Percentiles rank a stretch among this genome's conserved stretches.
These are phyloP conservation scores for Sesamia nonagrioides DNA, from an alignment of 1,140 invertebrate genomes.

Conservation along the genomic window DNA sequence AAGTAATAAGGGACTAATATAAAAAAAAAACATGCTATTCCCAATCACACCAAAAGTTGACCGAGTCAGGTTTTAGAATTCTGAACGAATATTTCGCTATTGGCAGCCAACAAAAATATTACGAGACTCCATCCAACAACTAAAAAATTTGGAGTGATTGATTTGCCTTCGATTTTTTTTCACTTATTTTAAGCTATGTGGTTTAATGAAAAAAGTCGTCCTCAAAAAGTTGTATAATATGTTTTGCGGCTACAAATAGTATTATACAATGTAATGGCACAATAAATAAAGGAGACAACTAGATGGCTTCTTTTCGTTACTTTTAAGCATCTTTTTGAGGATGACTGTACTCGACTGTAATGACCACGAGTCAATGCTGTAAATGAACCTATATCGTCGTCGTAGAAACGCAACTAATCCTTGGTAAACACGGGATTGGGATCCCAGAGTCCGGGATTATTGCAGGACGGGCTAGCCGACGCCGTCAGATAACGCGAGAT, in stretches of 20 bases:
- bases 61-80: constrained; percentile 1
- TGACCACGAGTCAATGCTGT: constrained; percentile 50
- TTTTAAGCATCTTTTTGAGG: too few species aligned
- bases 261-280: too few species aligned
- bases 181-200: too few species aligned
- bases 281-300: too few species aligned
- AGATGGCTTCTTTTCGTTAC: too few species aligned
- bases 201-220: too few species aligned
- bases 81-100: background rate
- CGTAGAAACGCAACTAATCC: constrained; percentile 63
- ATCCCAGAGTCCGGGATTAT: constrained; percentile 59
- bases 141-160: background rate
- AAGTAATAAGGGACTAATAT: background rate
- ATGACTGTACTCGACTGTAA: background rate
- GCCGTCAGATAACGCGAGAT: constrained; percentile 60
- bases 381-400: constrained; percentile 36
- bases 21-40: background rate
- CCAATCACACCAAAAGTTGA: background rate
- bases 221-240: too few species aligned
- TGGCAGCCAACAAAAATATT: background rate
- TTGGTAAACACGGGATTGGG: constrained; percentile 58
- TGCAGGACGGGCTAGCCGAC: constrained; percentile 49
- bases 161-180: background rate
- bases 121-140: background rate
- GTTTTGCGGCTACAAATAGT: too few species aligned